A percentile compares a stretch with the other conserved stretches of the same genome.
Conservation (phyloP, 1,140 invertebrate species). For the Drosophila azteca region DNA sequence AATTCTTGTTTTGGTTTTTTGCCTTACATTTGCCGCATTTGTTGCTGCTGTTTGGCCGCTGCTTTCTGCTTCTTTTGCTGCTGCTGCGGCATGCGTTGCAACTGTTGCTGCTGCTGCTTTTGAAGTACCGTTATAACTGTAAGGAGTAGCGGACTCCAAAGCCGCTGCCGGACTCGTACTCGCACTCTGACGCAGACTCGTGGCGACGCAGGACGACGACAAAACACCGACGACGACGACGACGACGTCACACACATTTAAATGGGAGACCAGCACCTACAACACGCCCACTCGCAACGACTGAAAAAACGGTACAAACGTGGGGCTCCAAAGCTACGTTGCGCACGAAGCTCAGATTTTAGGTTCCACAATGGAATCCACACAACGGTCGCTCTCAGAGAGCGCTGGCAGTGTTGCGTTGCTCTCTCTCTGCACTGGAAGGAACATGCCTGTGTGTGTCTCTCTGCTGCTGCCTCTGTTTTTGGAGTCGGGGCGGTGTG, state of each 20-base stretch:
- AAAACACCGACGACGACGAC: constrained; percentile 18
- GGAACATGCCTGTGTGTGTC: neutral
- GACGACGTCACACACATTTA: constrained; percentile 27
- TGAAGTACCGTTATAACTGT: too few species aligned
- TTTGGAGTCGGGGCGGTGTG: constrained; percentile 8
- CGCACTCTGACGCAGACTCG: constrained; percentile 37
- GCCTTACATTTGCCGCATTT: constrained; percentile 35
- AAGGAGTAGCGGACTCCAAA: neutral
- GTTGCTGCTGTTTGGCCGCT: constrained; percentile 37
- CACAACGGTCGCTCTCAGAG: constrained; percentile 14
- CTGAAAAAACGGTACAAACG: constrained; percentile 8
- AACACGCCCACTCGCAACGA: neutral
- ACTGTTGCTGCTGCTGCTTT: constrained; percentile 52
- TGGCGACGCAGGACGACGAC: constrained; percentile 32
- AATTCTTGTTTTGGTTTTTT: constrained; percentile 16
- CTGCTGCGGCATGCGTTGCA: constrained; percentile 25
- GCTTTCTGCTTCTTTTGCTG: constrained; percentile 2
- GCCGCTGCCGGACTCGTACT: constrained; percentile 15
- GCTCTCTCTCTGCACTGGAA: neutral
- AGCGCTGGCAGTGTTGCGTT: neutral
- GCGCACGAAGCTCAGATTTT: constrained; percentile 77
- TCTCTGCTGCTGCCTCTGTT: neutral
- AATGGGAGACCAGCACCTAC: neutral
- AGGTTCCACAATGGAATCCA: constrained; percentile 66
- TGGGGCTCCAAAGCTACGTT: constrained; percentile 9